These are phyloP conservation scores for Ictalurus furcatus DNA, from an alignment of 2,113 vertebrate species.

Conservation along the genomic window DNA sequence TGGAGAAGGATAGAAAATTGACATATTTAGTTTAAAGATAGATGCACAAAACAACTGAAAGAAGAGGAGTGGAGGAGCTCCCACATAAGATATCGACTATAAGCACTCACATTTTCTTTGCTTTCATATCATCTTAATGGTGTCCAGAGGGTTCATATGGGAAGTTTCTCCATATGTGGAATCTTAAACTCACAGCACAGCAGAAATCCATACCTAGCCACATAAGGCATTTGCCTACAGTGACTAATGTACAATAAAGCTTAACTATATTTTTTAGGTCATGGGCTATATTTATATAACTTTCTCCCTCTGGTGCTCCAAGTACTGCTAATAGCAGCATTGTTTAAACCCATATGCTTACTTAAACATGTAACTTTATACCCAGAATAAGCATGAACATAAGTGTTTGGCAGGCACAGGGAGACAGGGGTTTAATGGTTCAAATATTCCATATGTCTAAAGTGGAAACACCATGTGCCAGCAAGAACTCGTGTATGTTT, in stretches of 20 bases:
- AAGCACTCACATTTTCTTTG: conserved; percentile 17
- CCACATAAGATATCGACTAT: background rate
- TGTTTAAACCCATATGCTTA: conserved; percentile 18
- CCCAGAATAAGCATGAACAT: background rate
- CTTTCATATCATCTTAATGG: conserved; percentile 32
- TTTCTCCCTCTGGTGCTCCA: background rate
- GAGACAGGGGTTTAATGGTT: background rate
- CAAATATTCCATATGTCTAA: conserved; percentile 1
- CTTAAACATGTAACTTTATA: conserved; percentile 2
- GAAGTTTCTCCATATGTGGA: conserved; percentile 28
- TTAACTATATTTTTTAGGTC: conserved; percentile 28
- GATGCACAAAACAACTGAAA: background rate
- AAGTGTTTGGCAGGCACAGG: conserved; percentile 3
- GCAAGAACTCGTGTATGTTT: background rate
- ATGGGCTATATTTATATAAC: conserved; percentile 17
- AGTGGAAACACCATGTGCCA: background rate
- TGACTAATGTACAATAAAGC: conserved; percentile 10
- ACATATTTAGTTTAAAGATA: background rate
- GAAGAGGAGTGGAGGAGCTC: background rate
- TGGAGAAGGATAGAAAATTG: background rate
- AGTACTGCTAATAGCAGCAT: conserved; percentile 6
- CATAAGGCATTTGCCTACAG: background rate
- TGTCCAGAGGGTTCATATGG: conserved; percentile 29
- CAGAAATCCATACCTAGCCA: conserved; percentile 31
- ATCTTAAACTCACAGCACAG: conserved; percentile 35